phyloP scores from a whole-genome alignment of 2,113 vertebrate genomes.

The Cebus imitator region DNA sequence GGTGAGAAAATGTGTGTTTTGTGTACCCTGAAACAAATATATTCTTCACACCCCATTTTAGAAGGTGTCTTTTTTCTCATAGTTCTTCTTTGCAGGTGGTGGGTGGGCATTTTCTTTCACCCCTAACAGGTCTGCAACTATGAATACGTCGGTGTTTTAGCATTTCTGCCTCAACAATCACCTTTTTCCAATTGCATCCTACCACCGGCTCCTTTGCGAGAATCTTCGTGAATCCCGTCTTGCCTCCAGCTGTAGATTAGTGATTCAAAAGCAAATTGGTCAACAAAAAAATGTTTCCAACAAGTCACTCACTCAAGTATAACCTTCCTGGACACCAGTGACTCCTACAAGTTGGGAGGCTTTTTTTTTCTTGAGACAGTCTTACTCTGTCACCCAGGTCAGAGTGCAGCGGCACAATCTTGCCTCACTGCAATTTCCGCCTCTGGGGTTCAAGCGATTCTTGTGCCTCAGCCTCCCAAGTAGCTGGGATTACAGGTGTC shows the following conservation, averaged over 20 bases:
- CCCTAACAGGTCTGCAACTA: neutral
- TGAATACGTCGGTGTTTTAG: neutral
- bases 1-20: neutral
- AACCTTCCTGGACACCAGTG: neutral
- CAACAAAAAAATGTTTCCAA: neutral
- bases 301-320: too few relatives aligned
- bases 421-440: too few relatives aligned
- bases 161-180: neutral
- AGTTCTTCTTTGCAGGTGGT: neutral
- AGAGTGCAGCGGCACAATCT: too few relatives aligned
- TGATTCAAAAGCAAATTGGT: neutral
- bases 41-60: neutral
- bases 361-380: too few relatives aligned
- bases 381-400: too few relatives aligned
- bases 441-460: too few relatives aligned
- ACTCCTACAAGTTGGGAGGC: rapidly evolving
- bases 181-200: neutral
- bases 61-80: neutral
- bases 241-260: neutral
- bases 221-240: neutral
- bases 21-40: neutral
- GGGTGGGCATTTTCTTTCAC: neutral
- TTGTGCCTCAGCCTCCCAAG: too few relatives aligned
- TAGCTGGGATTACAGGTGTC: too few relatives aligned
- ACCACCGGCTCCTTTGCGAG: neutral